A percentile compares a stretch with the other conserved stretches of the same genome.
Evolutionary conservation across 2,888 invertebrate species (phyloP).

Genomic region (Drosophila fulvimacula): DNA sequence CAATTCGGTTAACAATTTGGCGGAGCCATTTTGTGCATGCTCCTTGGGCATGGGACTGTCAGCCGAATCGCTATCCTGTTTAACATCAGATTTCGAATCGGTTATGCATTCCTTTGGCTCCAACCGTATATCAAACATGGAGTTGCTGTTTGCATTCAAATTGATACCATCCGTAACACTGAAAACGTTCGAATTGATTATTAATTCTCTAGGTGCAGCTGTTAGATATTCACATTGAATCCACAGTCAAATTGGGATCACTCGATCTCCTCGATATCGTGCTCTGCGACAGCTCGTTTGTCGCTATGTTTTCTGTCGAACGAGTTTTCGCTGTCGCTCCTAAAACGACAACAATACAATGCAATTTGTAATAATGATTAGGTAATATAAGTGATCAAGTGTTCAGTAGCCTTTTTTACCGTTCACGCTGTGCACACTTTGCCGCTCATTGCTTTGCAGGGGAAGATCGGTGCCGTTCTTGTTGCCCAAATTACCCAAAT

Average conservation of each 20-base stretch:
- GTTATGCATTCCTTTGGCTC: conserved; percentile 58
- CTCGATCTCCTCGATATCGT: conserved; percentile 90
- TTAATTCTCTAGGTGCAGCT: neutral
- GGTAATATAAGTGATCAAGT: neutral
- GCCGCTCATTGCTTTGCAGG: conserved; percentile 77
- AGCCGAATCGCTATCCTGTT: conserved; percentile 73
- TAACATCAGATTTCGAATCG: conserved; percentile 35
- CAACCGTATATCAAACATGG: conserved; percentile 82
- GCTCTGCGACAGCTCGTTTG: conserved; percentile 86
- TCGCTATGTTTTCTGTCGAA: conserved; percentile 93
- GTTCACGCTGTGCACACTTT: conserved; percentile 77
- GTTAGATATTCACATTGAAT: conserved; percentile 87
- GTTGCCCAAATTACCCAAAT: conserved; percentile 87
- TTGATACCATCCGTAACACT: conserved; percentile 81
- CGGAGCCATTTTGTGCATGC: conserved; percentile 28
- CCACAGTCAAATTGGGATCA: conserved; percentile 92
- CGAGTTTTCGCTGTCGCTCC: conserved; percentile 92
- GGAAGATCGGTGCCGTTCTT: conserved; percentile 85
- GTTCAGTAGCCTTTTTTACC: conserved; percentile 10
- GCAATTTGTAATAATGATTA: neutral
- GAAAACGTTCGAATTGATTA: conserved; percentile 16
- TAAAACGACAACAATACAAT: conserved; percentile 21
- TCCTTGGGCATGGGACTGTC: conserved; percentile 30
- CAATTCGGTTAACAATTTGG: conserved; percentile 36
- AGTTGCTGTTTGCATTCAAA: conserved; percentile 82